These are phyloP conservation scores for Euura lappo DNA, from an alignment of 1,140 invertebrate species.

Conservation along the genomic window DNA sequence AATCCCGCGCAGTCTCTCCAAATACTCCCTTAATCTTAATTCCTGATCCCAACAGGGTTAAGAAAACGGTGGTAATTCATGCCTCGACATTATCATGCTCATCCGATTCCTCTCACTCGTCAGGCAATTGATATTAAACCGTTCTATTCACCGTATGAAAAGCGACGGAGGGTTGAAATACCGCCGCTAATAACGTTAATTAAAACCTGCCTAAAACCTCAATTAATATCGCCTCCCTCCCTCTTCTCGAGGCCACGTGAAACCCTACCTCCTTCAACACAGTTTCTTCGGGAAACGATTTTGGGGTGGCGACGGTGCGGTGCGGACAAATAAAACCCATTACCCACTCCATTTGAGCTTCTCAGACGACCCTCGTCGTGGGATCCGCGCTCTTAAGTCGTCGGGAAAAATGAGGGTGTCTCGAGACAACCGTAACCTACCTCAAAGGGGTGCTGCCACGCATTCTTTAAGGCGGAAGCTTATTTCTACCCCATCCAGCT, in stretches of 20 bases:
- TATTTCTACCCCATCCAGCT: constrained; percentile 15
- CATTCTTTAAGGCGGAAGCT: constrained; percentile 42
- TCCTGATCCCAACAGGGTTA: neutral
- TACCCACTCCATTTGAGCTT: constrained; percentile 42
- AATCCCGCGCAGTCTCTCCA: too few relatives aligned
- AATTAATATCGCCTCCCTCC: constrained; percentile 51
- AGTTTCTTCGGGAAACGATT: neutral
- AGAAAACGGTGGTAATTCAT: neutral
- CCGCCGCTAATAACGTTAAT: constrained; percentile 57
- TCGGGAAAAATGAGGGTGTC: constrained; percentile 50
- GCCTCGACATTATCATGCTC: neutral
- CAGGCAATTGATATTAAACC: constrained; percentile 10
- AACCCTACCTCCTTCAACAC: neutral
- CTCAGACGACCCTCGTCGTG: constrained; percentile 34
- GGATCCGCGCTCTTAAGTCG: neutral
- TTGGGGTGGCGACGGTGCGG: neutral
- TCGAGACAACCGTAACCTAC: constrained; percentile 53
- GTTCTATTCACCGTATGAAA: neutral
- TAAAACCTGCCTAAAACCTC: constrained; percentile 54
- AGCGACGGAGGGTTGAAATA: constrained; percentile 23
- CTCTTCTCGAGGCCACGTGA: neutral
- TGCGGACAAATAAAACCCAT: constrained; percentile 55
- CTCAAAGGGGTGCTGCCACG: neutral
- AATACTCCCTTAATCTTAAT: too few relatives aligned
- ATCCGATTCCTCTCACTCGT: neutral